Base-by-base conservation (phyloP, 2,888 invertebrate genomes). In the Psylliodes chrysocephalus region DNA sequence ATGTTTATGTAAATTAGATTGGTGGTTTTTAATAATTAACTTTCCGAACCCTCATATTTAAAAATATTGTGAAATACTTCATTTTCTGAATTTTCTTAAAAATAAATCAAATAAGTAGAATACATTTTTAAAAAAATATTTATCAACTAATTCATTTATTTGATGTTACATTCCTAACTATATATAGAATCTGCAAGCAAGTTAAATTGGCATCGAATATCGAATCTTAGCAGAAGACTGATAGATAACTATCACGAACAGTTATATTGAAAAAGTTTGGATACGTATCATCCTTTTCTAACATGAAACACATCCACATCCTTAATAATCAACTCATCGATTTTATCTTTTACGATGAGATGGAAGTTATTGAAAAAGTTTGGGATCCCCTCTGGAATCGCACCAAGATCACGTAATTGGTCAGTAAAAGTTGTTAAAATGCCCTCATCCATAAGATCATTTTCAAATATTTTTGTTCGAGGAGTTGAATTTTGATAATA, bases 251-350 rank as follows among this genome's bases (percentile, higher is more conserved):
- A 53, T 38, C 52, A 35, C 6, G 38, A 17, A 5, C 30, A 15
- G 52, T 15, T 38, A 53, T 53, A 53, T 53, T 53, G 52, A 53
- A 53, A 53, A 53, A 53, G 52, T 53, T 53, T 38, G 2, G 15
- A 22, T 53, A 38, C 35, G 35, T 22, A 22, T 38, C 38, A 12
- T 53, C n/a, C 12, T 53, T 30, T 30, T 30, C 44, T 18, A 19
- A 14, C 14, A 38, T 33, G 38, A 38, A 6, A 22, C 14, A 38
- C 52, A 10, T 38, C n/a, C 38, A 12, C 38, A 35, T 38, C 19
- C 38, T 38, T 18, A 38, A 38, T 53, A 53, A 53, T 53, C 38
- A 22, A 53, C 52, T 38, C 52, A 38, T 53, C 52, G 38, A 38
- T 53, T 53, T 22, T 22, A 19, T 18, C 22, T 35, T 12, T 52